phyloP scores from a whole-genome alignment of 2,113 vertebrate genomes.

The Lycaon pictus region DNA sequence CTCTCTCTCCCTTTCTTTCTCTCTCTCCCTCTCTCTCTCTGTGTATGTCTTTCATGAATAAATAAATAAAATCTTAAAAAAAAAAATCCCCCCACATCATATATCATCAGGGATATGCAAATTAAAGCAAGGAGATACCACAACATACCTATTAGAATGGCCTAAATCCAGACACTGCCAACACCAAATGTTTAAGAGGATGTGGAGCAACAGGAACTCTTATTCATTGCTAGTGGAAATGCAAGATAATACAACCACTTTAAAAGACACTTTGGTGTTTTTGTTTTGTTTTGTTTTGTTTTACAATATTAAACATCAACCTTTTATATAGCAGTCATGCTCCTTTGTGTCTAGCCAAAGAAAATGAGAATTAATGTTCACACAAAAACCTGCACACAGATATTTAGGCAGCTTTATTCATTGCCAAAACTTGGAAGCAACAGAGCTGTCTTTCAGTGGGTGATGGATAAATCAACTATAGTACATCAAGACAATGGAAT shows the following conservation, averaged over 20 bases:
- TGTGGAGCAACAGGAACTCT: background rate
- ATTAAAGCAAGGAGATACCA: background rate
- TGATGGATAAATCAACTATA: background rate
- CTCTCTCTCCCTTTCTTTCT: too few relatives aligned
- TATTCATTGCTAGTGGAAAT: background rate
- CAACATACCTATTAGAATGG: background rate
- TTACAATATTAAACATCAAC: background rate
- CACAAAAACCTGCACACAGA: background rate
- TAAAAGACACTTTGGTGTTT: background rate
- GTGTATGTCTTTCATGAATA: too few relatives aligned
- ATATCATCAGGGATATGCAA: background rate
- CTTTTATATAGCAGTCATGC: background rate
- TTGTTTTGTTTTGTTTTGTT: background rate
- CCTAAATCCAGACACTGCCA: background rate
- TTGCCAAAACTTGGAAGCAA: background rate
- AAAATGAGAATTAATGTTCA: background rate
- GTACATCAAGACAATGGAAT: background rate
- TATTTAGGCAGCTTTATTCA: background rate
- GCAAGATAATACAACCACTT: background rate
- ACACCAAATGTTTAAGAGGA: background rate
- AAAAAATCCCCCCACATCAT: background rate
- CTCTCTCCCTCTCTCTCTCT: too few relatives aligned
- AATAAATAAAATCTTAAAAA: too few relatives aligned
- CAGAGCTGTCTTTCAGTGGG: background rate
- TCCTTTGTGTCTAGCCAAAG: background rate